Conservation (phyloP, 2,888 invertebrate genomes). For the Cephus sareptanus region DNA sequence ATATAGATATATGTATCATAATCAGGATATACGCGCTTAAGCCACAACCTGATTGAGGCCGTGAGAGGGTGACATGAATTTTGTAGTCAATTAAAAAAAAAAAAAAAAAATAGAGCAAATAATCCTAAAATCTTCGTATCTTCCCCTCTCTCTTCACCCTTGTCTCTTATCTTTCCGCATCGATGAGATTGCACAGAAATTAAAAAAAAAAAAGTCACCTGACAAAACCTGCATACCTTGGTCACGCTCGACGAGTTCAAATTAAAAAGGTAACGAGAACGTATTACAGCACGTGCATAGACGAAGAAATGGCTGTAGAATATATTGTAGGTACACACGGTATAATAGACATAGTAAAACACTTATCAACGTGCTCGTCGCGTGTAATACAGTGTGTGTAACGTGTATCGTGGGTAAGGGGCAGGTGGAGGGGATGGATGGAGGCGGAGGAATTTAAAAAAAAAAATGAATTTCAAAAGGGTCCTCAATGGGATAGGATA, state of each 20-base stretch:
- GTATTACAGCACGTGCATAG: neutral
- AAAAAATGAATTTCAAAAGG: neutral
- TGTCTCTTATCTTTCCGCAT: neutral
- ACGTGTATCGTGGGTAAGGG: neutral
- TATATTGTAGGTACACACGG: constrained; percentile 15
- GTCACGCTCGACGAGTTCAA: neutral
- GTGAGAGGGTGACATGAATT: neutral
- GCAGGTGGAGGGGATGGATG: neutral
- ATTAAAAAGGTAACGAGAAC: neutral
- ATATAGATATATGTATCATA: constrained; percentile 7
- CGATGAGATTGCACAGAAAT: neutral
- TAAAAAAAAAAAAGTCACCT: neutral
- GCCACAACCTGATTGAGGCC: neutral
- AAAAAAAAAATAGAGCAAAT: neutral
- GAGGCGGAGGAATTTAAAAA: constrained; percentile 19
- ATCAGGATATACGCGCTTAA: neutral
- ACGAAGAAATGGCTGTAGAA: neutral
- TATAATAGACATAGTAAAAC: constrained; percentile 11
- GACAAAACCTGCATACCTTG: neutral
- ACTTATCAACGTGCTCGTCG: constrained; percentile 11
- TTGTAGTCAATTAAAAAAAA: neutral
- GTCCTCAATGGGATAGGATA: neutral
- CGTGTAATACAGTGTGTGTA: neutral
- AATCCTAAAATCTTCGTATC: neutral
- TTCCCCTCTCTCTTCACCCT: neutral